Conservation (phyloP, 2,113 vertebrate genomes). For the Athene cunicularia region DNA sequence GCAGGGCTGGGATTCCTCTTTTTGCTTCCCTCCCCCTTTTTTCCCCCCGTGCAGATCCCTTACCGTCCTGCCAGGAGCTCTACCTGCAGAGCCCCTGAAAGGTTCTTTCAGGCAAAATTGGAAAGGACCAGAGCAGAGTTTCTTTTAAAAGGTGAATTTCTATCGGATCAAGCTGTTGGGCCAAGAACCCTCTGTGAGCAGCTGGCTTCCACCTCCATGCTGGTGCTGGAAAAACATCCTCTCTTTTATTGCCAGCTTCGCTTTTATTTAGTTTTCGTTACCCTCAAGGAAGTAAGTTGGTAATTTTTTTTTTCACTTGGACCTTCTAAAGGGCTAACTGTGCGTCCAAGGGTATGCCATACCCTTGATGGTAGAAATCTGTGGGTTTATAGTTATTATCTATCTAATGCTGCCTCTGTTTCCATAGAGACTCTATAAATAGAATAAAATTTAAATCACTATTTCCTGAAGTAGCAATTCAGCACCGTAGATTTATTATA, state of each 20-base stretch:
- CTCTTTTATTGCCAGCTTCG: background rate
- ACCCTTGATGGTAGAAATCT: slow-evolving; percentile 20
- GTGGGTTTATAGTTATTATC: slow-evolving; percentile 62
- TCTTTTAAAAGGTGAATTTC: background rate
- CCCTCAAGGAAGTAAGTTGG: background rate
- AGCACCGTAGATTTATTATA: background rate
- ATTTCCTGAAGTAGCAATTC: slow-evolving; percentile 20
- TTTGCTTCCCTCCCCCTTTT: background rate
- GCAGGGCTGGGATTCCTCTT: background rate
- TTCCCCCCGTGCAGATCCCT: background rate
- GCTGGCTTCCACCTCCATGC: background rate
- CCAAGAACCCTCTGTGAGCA: background rate
- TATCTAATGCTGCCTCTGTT: slow-evolving; percentile 68
- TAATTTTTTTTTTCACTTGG: background rate
- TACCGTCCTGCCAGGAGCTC: fast-evolving
- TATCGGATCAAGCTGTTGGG: background rate
- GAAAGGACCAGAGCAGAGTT: background rate
- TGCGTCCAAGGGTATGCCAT: background rate
- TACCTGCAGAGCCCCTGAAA: background rate
- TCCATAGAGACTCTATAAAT: slow-evolving; percentile 84
- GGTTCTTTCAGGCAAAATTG: background rate
- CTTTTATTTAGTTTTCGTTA: background rate
- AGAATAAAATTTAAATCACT: slow-evolving; percentile 71
- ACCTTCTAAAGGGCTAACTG: slow-evolving; percentile 2
- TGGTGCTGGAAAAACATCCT: background rate